These are phyloP conservation scores for Gryllus longicercus DNA, from an alignment of 2,888 invertebrate genomes.

Conservation along the genomic window DNA sequence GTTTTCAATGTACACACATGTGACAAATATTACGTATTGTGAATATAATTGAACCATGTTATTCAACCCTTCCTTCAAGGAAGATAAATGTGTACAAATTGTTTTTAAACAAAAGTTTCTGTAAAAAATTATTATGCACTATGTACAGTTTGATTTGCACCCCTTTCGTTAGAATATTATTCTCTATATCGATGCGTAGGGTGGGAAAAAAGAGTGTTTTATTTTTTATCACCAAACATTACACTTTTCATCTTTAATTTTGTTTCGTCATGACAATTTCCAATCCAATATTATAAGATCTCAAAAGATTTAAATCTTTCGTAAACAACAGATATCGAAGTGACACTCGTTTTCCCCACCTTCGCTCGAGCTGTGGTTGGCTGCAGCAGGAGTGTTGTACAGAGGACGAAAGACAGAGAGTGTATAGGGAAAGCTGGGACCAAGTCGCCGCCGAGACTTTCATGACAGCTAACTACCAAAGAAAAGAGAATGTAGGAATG, in stretches of 20 bases:
- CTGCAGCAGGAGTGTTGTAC: conserved; percentile 3
- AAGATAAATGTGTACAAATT: background rate
- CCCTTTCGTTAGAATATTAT: background rate
- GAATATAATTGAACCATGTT: too few species aligned
- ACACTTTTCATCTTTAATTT: too few species aligned
- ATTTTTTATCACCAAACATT: too few species aligned
- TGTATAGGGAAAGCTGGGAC: conserved; percentile 18
- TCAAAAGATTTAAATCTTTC: too few species aligned
- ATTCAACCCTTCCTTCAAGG: background rate
- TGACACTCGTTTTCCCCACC: too few species aligned
- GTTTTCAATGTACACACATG: too few species aligned
- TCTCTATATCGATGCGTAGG: background rate
- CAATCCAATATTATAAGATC: too few species aligned
- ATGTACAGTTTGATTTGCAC: conserved; percentile 1
- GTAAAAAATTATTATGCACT: background rate
- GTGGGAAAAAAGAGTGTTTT: background rate
- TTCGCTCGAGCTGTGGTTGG: too few species aligned
- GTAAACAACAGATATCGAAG: too few species aligned
- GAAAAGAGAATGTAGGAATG: conserved; percentile 27
- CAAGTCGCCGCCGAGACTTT: conserved; percentile 32
- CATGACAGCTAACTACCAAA: conserved; percentile 35
- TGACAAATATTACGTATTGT: too few species aligned
- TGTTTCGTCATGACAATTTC: too few species aligned
- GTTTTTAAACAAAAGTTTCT: background rate
- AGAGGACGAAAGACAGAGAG: background rate